Evolutionary conservation across 2,113 vertebrate genomes (phyloP).

Genomic region (Azemiops feae): DNA sequence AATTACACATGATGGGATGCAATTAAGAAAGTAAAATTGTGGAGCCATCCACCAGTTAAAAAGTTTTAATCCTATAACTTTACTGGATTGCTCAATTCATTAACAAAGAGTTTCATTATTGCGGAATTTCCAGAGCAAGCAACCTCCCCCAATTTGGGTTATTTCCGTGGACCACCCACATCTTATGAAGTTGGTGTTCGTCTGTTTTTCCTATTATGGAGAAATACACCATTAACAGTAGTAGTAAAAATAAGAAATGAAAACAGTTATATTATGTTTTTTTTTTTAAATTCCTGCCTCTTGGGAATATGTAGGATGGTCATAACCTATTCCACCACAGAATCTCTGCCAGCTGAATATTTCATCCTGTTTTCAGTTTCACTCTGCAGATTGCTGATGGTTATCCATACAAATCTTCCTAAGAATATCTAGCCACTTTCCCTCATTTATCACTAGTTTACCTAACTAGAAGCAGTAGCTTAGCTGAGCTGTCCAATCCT

Average conservation of each 20-base stretch:
- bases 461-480: not conserved
- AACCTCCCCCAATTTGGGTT: conserved; percentile 18
- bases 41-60: not conserved
- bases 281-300: not conserved
- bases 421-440: too few relatives aligned
- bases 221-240: not conserved
- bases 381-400: not conserved
- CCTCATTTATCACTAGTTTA: not conserved
- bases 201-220: conserved; percentile 1
- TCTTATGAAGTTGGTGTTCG: not conserved
- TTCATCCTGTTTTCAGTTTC: not conserved
- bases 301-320: not conserved
- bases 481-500: not conserved
- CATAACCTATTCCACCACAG: not conserved
- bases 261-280: not conserved
- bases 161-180: conserved; percentile 32
- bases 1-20: not conserved
- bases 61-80: not conserved
- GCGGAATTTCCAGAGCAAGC: conserved; percentile 11
- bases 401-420: not conserved
- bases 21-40: conserved; percentile 19
- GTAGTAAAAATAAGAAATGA: not conserved
- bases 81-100: not conserved
- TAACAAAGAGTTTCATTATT: conserved; percentile 1
- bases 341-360: not conserved